These are phyloP conservation scores for Phataginus tricuspis DNA, from an alignment of 2,797 vertebrate species.

Conservation along the genomic window DNA sequence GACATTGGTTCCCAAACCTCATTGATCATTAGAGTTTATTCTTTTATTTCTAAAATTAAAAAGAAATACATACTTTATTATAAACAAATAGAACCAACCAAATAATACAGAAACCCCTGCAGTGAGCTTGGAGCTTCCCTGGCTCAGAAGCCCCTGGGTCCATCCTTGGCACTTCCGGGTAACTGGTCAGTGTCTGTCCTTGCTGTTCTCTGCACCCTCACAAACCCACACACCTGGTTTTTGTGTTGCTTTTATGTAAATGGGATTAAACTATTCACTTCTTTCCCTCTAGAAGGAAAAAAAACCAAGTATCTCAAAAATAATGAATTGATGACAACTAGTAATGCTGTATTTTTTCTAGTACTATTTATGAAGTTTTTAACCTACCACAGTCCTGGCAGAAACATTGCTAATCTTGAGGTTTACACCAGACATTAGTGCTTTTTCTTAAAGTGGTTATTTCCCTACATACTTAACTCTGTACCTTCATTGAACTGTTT, in stretches of 20 bases:
- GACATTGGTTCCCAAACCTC: background rate
- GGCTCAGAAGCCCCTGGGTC: accelerated
- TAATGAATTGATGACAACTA: background rate
- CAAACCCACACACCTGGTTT: background rate
- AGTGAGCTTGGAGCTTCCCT: accelerated
- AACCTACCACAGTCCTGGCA: background rate
- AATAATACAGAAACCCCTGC: background rate
- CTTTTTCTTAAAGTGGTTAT: accelerated
- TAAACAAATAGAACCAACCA: background rate
- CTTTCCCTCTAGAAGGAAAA: background rate
- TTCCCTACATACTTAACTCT: background rate
- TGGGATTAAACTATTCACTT: background rate
- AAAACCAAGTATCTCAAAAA: background rate
- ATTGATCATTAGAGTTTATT: background rate
- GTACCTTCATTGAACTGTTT: background rate
- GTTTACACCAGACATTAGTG: accelerated
- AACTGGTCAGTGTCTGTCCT: background rate
- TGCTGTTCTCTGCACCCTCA: background rate
- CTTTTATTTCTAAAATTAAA: constrained; percentile 39
- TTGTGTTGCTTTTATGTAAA: background rate
- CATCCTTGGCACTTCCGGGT: background rate
- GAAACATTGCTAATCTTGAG: background rate
- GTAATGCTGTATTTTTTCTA: background rate
- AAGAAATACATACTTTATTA: background rate
- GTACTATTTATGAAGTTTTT: accelerated